Percentiles rank a stretch among this genome's conserved stretches.
phyloP scores from a whole-genome alignment of 2,797 vertebrate species.

The Etheostoma perlongum region DNA sequence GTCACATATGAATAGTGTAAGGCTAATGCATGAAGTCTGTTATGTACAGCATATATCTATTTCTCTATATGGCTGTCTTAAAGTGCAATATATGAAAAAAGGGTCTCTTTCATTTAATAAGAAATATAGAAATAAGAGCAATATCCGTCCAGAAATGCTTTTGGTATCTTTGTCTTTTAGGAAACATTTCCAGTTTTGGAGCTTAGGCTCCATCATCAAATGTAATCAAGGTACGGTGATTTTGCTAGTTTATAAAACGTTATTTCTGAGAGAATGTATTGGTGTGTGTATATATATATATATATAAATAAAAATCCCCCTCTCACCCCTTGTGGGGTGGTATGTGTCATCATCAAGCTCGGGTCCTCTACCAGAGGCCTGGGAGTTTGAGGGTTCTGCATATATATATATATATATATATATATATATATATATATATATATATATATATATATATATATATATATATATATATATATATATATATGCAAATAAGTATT shows the following conservation, averaged over 20 bases:
- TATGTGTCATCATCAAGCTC: no score
- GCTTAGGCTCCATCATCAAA: not conserved
- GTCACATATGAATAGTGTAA: slow-evolving; percentile 20
- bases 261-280: not conserved
- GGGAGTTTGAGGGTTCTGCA: no score
- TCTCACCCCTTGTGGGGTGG: no score
- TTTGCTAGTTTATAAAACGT: not conserved
- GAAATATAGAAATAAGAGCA: not conserved
- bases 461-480: no score
- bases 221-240: not conserved
- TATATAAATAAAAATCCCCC: no score
- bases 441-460: no score
- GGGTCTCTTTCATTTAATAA: not conserved
- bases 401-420: no score
- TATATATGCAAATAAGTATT: no score
- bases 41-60: not conserved
- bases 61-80: not conserved
- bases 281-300: no score
- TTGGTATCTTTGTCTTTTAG: slow-evolving; percentile 6
- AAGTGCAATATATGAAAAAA: slow-evolving; percentile 9
- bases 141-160: not conserved
- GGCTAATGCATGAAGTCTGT: not conserved
- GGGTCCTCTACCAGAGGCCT: no score
- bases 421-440: no score
- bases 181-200: slow-evolving; percentile 1